Evolutionary conservation across 2,797 vertebrate genomes (phyloP).

Genomic region (Valencia hispanica): DNA sequence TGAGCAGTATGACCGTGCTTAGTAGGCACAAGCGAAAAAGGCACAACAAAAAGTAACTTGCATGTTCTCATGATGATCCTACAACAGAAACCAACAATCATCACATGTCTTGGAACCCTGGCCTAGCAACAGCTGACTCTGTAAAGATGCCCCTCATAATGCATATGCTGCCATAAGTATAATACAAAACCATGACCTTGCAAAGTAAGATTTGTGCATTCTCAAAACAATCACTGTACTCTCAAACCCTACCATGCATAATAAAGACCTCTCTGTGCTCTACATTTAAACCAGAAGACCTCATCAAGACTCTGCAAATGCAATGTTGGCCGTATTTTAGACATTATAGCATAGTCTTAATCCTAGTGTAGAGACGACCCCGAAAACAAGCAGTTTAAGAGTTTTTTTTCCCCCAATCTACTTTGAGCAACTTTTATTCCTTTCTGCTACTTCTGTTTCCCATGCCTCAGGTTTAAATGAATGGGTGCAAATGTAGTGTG

Average conservation of each 20-base stretch:
- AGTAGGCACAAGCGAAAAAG: neutral
- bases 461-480: constrained; percentile 36
- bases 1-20: no score
- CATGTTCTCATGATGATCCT: neutral
- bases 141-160: neutral
- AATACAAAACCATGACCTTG: neutral
- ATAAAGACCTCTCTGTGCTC: neutral
- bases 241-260: neutral
- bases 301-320: neutral
- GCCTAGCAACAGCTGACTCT: neutral
- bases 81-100: neutral
- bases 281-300: neutral
- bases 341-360: neutral
- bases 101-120: neutral
- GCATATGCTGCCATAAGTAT: no score
- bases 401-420: neutral
- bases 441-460: neutral
- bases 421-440: constrained; percentile 10
- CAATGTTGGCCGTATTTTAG: neutral
- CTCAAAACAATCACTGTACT: neutral
- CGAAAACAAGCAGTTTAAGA: neutral
- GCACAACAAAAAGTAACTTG: neutral
- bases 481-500: constrained; percentile 45
- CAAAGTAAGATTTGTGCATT: neutral
- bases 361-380: neutral